Evolutionary conservation across 2,113 vertebrate species (phyloP).

Genomic region (Cryptomyrus ogoouensis): DNA sequence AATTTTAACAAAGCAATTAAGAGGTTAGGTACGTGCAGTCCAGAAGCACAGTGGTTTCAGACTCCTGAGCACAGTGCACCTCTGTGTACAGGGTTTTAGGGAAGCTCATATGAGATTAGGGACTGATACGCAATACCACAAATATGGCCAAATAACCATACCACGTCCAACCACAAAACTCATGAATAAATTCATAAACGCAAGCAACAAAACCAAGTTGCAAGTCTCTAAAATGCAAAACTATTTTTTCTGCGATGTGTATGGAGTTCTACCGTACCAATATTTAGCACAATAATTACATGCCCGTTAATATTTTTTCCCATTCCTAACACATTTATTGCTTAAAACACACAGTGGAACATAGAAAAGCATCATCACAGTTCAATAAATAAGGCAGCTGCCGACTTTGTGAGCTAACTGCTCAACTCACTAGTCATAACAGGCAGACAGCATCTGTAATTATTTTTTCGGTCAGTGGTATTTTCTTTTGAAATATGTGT

Average conservation of each 20-base stretch:
- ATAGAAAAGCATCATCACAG: neutral
- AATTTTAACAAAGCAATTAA: neutral
- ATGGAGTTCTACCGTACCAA: neutral
- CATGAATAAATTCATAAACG: neutral
- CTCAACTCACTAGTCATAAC: neutral
- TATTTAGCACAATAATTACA: neutral
- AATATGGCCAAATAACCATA: neutral
- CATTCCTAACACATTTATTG: neutral
- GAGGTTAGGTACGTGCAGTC: neutral
- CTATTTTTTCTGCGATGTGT: neutral
- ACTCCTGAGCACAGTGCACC: neutral
- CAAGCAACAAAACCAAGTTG: neutral
- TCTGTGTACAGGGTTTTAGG: neutral
- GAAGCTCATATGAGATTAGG: neutral
- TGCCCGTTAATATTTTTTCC: neutral
- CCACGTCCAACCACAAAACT: neutral
- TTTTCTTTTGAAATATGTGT: neutral
- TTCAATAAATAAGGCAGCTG: neutral
- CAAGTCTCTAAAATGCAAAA: neutral
- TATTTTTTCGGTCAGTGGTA: neutral
- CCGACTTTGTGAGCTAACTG: neutral
- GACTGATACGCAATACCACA: neutral
- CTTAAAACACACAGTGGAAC: neutral
- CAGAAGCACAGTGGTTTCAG: neutral
- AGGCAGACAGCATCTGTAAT: neutral